Percentiles rank a stretch among this genome's conserved stretches.
Conservation (phyloP, 2,797 vertebrate species). For the Leucoraja ocellata region DNA sequence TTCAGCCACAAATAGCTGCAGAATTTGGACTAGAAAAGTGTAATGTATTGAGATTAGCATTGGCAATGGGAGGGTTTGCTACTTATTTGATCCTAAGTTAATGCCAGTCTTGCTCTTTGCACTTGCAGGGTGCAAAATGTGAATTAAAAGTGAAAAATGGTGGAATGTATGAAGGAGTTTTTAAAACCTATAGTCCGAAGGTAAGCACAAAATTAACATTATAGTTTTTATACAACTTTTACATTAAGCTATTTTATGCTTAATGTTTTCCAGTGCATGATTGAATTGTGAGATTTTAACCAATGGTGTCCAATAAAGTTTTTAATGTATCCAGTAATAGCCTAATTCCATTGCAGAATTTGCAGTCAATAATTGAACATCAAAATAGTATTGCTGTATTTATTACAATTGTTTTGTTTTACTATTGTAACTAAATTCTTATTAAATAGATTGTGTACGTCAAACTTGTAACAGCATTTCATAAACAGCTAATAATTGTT, state of each 20-base stretch:
- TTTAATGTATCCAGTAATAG: background rate
- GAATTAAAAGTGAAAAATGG: slow-evolving; percentile 97
- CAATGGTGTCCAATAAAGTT: background rate
- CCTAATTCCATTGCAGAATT: background rate
- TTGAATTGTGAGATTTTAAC: background rate
- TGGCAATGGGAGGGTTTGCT: background rate
- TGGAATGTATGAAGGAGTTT: slow-evolving; percentile 92
- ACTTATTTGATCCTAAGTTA: too few relatives aligned
- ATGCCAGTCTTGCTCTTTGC: slow-evolving; percentile 35
- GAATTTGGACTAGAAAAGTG: background rate
- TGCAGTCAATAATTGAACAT: background rate
- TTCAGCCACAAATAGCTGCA: background rate
- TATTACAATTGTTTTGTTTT: background rate
- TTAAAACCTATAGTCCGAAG: slow-evolving; percentile 98
- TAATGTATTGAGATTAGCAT: background rate
- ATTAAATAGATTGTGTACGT: background rate
- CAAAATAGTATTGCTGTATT: background rate
- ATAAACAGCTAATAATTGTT: background rate
- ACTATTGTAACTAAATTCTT: background rate
- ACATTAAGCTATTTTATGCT: background rate
- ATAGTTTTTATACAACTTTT: background rate
- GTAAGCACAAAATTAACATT: slow-evolving; percentile 56
- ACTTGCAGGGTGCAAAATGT: slow-evolving; percentile 88
- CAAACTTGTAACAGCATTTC: background rate
- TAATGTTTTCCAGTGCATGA: background rate